Percentiles rank a stretch among this genome's conserved stretches.
Conservation (phyloP, 1,140 invertebrate species). For the Amphibalanus amphitrite region DNA sequence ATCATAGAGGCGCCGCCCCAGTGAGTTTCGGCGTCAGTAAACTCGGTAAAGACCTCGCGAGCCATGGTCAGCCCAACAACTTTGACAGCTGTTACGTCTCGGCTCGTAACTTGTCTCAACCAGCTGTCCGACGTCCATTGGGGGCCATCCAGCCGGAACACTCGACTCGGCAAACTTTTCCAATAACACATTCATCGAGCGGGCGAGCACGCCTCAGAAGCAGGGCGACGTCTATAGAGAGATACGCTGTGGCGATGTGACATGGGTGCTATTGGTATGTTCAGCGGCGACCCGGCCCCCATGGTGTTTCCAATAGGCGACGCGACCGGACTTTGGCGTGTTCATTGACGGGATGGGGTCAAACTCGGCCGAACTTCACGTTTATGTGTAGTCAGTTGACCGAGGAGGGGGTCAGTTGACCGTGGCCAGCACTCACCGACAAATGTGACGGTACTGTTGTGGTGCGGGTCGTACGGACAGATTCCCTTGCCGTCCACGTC, state of each 20-base stretch:
- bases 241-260: too few relatives aligned
- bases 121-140: background rate
- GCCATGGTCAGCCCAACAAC: background rate
- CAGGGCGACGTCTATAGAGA: too few relatives aligned
- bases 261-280: background rate
- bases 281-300: too few relatives aligned
- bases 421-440: slow-evolving; percentile 27
- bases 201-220: background rate
- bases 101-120: background rate
- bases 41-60: too few relatives aligned
- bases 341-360: too few relatives aligned
- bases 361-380: too few relatives aligned
- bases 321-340: too few relatives aligned
- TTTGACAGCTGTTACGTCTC: background rate
- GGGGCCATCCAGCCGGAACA: background rate
- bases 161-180: background rate
- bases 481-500: slow-evolving; percentile 66
- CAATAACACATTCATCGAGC: background rate
- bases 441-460: slow-evolving; percentile 71
- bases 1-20: too few relatives aligned
- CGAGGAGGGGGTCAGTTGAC: too few relatives aligned
- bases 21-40: too few relatives aligned
- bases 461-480: slow-evolving; percentile 79
- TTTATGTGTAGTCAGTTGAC: too few relatives aligned
- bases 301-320: too few relatives aligned